A percentile compares a stretch with the other conserved stretches of the same genome.
Conservation (phyloP, 2,113 vertebrate genomes). For the Ramphastos sulfuratus region DNA sequence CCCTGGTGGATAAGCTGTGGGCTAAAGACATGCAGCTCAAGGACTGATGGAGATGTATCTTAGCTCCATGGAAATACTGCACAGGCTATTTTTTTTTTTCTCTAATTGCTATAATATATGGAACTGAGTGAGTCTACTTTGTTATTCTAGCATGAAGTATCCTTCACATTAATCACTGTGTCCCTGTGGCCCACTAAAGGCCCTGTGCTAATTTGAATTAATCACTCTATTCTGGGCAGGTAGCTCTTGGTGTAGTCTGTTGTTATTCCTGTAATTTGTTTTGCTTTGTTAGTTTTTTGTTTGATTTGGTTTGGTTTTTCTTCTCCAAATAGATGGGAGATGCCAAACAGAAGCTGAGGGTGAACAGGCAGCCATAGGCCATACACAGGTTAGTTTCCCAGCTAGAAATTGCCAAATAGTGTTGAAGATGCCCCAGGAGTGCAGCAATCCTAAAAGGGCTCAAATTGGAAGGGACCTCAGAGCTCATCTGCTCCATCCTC, state of each 20-base stretch:
- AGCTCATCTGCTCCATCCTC: too few relatives aligned
- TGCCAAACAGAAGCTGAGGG: background rate
- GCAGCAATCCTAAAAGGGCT: background rate
- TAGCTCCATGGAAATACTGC: background rate
- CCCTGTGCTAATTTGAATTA: slow-evolving; percentile 55
- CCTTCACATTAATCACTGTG: slow-evolving; percentile 37
- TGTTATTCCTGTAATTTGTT: slow-evolving; percentile 15
- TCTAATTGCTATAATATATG: slow-evolving; percentile 38
- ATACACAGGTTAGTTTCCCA: background rate
- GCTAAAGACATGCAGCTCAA: background rate
- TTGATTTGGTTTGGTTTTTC: background rate
- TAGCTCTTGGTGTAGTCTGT: slow-evolving; percentile 21
- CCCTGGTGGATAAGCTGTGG: background rate
- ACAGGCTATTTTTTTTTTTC: fast-evolving
- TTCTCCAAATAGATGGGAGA: background rate
- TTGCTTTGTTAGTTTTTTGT: background rate
- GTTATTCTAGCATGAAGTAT: slow-evolving; percentile 53
- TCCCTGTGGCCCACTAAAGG: background rate
- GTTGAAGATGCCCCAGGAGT: background rate
- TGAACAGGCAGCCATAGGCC: background rate
- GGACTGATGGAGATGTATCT: background rate
- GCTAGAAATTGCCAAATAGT: background rate
- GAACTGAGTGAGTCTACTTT: slow-evolving; percentile 3
- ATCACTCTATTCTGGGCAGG: slow-evolving; percentile 13
- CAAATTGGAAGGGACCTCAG: too few relatives aligned